Evolutionary conservation across 2,797 vertebrate species (phyloP), one percentile per base, ranked within the genome.

Genomic region (Austrolebias charrua): DNA sequence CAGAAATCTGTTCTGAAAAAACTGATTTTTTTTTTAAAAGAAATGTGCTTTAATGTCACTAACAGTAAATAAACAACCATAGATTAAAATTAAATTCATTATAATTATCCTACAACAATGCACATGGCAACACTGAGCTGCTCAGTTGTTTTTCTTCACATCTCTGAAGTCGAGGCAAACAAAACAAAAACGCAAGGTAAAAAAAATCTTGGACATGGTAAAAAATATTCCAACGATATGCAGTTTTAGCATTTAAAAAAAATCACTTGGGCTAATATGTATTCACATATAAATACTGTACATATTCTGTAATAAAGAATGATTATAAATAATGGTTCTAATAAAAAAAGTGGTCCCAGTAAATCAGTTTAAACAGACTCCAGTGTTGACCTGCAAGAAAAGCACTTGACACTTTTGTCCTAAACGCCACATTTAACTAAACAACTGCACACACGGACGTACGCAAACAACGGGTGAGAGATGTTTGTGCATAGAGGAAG

Each of bases 231-330:
- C 76, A 78, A 62, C 31, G 55, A 73, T 74, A 53, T 69, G 80
- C 47, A 70, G 50, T 69, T 80, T 64, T 73, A 40, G 79, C 89
- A 84, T 84, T n/a, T 89, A 89, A 91, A 75, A 86, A 91, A 75
- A 86, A 71, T 71, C 72, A 73, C 55, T 55, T 72, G 48, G 63
- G 69, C 75, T 77, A 80, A 73, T 72, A 56, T 80, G 85, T 88
- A 84, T 85, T 88, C 73, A 91, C 79, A 82, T 89, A 88, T 91
- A 90, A 91, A 90, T 91, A 91, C 88, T 80, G 84, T 90, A 90
- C 88, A 91, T 69, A 88, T 81, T 89, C 61, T 84, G 75, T 60
- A 82, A 85, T 80, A 83, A 65, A 67, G 51, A 70, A 70, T 20
- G 66, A 66, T 69, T 76, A 67, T 54, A 81, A 88, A 84, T 82